Evolutionary conservation across 2,797 vertebrate species (phyloP).

Genomic region (Xenops minutus): DNA sequence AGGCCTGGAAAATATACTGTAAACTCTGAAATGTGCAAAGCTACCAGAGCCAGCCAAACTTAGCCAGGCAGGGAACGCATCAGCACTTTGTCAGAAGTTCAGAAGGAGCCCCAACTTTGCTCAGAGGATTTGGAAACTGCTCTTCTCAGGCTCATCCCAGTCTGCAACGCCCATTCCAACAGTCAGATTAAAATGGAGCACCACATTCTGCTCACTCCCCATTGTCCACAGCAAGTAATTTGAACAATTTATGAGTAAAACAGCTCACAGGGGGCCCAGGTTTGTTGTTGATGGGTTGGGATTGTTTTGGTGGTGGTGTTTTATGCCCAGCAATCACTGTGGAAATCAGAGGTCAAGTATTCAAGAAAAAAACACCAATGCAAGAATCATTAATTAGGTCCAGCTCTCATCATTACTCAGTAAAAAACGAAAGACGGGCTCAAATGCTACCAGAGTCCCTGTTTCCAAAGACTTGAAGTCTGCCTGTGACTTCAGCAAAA

Average conservation of each 20-base stretch:
- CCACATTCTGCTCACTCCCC: neutral
- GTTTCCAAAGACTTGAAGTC: neutral
- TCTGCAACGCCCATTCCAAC: neutral
- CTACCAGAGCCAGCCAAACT: neutral
- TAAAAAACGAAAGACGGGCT: neutral
- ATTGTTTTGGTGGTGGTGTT: neutral
- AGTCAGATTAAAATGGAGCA: neutral
- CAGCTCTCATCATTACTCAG: neutral
- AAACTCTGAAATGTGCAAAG: neutral
- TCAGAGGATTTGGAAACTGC: neutral
- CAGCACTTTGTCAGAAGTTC: neutral
- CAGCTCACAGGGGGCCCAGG: neutral
- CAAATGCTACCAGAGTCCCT: neutral
- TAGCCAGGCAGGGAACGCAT: neutral
- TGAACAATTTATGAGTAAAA: neutral
- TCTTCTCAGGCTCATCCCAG: neutral
- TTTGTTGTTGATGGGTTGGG: neutral
- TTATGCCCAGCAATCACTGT: neutral
- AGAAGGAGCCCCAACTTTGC: neutral
- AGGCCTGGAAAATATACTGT: conserved; percentile 1
- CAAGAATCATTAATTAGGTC: neutral
- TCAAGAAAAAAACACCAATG: neutral
- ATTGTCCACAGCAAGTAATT: neutral
- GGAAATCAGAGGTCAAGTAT: neutral
- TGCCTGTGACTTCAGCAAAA: neutral